These are phyloP conservation scores for Busseola fusca DNA, from an alignment of 2,888 invertebrate species.

Conservation along the genomic window DNA sequence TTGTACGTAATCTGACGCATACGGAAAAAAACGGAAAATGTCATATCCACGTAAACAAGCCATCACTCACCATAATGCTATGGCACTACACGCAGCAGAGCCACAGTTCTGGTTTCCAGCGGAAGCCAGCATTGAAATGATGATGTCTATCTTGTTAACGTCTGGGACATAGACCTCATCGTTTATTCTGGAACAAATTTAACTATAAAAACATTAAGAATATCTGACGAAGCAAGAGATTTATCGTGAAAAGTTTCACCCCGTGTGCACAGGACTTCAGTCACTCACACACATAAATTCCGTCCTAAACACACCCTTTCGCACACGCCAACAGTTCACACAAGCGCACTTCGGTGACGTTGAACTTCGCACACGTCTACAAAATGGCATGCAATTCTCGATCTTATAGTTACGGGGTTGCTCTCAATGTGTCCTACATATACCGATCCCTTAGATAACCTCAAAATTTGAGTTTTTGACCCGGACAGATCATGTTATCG, in stretches of 20 bases:
- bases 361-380: conserved; percentile 73
- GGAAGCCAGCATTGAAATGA: background rate
- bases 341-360: conserved; percentile 64
- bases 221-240: conserved; percentile 12
- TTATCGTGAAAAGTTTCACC: conserved; percentile 61
- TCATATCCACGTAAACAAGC: background rate
- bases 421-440: conserved; percentile 84
- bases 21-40: background rate
- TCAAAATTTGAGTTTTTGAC: conserved; percentile 82
- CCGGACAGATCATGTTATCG: conserved; percentile 66
- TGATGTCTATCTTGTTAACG: too few relatives aligned
- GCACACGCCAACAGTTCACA: conserved; percentile 63
- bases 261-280: conserved; percentile 66
- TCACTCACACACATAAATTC: conserved; percentile 70
- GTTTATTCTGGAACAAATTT: background rate
- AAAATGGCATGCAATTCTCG: conserved; percentile 72
- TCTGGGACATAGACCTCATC: background rate
- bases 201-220: background rate
- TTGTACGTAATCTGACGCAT: background rate
- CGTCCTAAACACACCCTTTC: conserved; percentile 66
- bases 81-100: background rate
- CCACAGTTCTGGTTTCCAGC: background rate
- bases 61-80: background rate
- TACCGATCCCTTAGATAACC: conserved; percentile 84
- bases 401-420: conserved; percentile 74